Percentiles rank a stretch among this genome's conserved stretches.
Conservation (phyloP, 2,113 vertebrate species). For the Thalassarche chlororhynchos region DNA sequence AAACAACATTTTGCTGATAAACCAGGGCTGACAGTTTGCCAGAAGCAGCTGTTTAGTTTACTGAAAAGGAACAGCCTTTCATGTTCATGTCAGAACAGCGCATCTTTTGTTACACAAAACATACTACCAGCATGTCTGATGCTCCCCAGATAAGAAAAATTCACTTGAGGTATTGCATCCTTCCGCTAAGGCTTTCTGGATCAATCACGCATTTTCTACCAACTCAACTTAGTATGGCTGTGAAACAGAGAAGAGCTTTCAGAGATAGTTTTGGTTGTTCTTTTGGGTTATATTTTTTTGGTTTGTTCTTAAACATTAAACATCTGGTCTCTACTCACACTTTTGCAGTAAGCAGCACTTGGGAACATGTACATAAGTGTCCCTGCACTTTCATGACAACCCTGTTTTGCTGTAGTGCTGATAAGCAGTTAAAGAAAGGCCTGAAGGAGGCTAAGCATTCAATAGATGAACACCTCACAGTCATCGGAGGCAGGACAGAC, state of each 20-base stretch:
- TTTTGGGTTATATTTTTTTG: not conserved
- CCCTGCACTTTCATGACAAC: not conserved
- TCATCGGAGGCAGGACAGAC: not conserved
- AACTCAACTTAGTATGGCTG: not conserved
- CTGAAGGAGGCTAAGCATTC: not conserved
- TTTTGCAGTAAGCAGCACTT: not conserved
- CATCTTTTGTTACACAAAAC: not conserved
- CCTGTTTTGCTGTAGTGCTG: not conserved
- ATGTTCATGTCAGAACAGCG: not conserved
- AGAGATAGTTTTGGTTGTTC: not conserved
- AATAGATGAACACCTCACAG: not conserved
- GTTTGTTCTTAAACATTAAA: not conserved
- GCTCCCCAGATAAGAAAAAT: not conserved
- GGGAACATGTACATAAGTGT: not conserved
- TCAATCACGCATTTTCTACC: not conserved
- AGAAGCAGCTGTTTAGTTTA: not conserved
- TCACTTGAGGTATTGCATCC: not conserved
- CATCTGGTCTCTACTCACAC: not conserved
- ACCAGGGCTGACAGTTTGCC: not conserved
- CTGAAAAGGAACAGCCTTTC: not conserved
- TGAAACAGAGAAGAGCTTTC: not conserved
- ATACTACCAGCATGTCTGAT: not conserved
- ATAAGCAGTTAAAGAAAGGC: not conserved
- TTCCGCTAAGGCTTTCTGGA: not conserved
- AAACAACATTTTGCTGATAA: constrained; percentile 5